A percentile compares a stretch with the other conserved stretches of the same genome.
These are phyloP conservation scores for Sturnira hondurensis DNA, from an alignment of 2,113 vertebrate species.

Conservation along the genomic window DNA sequence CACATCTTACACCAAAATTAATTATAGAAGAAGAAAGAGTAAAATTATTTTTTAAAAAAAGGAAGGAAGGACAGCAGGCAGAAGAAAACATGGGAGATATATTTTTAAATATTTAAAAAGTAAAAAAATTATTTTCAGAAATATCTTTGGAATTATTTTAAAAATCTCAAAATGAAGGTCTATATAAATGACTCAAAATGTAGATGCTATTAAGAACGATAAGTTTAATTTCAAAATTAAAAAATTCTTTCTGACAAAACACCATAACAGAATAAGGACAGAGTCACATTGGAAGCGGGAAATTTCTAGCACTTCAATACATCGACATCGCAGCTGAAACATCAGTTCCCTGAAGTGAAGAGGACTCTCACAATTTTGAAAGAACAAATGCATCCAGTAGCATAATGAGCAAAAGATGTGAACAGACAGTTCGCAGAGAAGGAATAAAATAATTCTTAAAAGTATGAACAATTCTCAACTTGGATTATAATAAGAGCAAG, in stretches of 20 bases:
- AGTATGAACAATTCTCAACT: background rate
- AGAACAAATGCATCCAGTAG: background rate
- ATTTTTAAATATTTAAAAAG: background rate
- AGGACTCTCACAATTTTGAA: background rate
- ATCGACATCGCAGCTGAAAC: background rate
- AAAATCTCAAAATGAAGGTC: background rate
- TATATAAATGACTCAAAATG: background rate
- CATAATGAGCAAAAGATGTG: background rate
- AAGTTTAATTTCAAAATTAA: background rate
- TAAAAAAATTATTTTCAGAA: background rate
- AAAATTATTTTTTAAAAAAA: background rate
- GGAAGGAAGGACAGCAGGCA: background rate
- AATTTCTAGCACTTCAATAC: background rate
- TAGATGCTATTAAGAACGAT: background rate
- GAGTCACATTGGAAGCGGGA: background rate
- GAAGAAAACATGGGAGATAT: background rate
- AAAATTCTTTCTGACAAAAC: background rate
- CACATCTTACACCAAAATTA: background rate
- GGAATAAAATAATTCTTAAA: background rate
- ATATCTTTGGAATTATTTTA: background rate
- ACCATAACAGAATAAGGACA: background rate
- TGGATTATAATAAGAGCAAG: background rate
- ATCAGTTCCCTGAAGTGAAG: background rate
- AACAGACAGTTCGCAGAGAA: background rate
- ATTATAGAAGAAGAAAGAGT: no score